These are phyloP conservation scores for Halcyon senegalensis DNA, from an alignment of 2,113 vertebrate genomes.

Conservation along the genomic window DNA sequence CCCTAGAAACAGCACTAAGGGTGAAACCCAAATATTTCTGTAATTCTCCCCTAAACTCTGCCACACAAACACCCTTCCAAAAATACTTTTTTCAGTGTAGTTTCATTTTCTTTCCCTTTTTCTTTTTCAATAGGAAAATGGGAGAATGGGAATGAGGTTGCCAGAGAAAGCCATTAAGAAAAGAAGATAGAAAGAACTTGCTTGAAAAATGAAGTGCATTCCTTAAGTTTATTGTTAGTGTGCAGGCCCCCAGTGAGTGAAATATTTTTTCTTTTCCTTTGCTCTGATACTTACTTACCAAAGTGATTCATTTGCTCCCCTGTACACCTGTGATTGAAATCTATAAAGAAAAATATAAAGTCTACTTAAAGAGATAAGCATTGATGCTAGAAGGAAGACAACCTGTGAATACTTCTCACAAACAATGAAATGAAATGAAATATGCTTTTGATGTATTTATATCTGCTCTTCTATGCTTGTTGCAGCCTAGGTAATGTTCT, in stretches of 20 bases:
- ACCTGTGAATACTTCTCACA: not conserved
- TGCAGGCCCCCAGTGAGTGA: not conserved
- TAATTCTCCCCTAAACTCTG: not conserved
- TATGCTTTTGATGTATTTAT: not conserved
- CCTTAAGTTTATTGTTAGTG: not conserved
- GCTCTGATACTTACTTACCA: not conserved
- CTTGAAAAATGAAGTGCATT: not conserved
- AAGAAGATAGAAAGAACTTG: not conserved
- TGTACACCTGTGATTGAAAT: not conserved
- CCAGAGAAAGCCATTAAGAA: not conserved
- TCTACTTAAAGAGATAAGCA: not conserved
- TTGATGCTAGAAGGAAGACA: not conserved
- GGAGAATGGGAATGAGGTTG: not conserved
- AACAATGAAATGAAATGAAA: not conserved
- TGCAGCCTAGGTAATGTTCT: not conserved
- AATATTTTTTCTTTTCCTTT: not conserved
- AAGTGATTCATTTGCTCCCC: not conserved
- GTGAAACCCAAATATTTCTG: not conserved
- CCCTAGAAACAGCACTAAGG: not conserved
- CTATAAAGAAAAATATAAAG: not conserved
- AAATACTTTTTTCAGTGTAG: not conserved
- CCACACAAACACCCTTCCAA: not conserved
- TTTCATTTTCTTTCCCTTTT: not conserved
- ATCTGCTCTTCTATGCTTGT: not conserved
- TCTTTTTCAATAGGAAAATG: not conserved